Conservation (phyloP, 2,113 vertebrate genomes). For the Cyanoliseus patagonus region DNA sequence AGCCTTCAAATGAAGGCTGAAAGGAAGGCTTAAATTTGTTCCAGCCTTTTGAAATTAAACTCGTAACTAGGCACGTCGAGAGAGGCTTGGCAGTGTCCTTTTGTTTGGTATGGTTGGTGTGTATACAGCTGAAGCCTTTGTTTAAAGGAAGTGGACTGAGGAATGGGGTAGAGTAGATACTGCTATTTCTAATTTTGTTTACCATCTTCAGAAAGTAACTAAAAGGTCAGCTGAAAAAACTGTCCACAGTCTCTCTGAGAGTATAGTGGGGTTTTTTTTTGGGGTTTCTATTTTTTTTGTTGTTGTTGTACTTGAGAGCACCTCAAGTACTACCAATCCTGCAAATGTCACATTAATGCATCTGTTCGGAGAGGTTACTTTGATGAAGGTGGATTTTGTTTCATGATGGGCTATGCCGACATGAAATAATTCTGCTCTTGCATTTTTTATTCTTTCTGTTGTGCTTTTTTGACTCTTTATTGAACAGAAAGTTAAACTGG, state of each 20-base stretch:
- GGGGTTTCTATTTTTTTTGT: background rate
- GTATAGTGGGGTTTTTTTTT: background rate
- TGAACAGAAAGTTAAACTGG: background rate
- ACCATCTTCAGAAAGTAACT: background rate
- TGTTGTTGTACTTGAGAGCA: background rate
- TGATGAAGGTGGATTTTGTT: background rate
- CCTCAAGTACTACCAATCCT: background rate
- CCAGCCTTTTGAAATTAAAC: background rate
- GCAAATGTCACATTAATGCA: background rate
- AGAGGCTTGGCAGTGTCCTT: background rate
- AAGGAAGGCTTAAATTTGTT: background rate
- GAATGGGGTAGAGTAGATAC: background rate
- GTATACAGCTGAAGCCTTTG: conserved; percentile 14
- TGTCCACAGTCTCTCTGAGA: background rate
- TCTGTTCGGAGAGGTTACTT: background rate
- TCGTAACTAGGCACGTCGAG: background rate
- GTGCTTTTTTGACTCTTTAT: background rate
- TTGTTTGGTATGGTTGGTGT: background rate
- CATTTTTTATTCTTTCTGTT: background rate
- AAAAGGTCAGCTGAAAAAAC: background rate
- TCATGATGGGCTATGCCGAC: background rate
- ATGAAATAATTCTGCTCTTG: background rate
- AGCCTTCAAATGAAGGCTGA: background rate
- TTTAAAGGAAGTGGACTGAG: conserved; percentile 16
- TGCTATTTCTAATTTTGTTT: conserved; percentile 12